These are phyloP conservation scores for Sebastes elongatus DNA, from an alignment of 2,797 vertebrate species.

Conservation along the genomic window DNA sequence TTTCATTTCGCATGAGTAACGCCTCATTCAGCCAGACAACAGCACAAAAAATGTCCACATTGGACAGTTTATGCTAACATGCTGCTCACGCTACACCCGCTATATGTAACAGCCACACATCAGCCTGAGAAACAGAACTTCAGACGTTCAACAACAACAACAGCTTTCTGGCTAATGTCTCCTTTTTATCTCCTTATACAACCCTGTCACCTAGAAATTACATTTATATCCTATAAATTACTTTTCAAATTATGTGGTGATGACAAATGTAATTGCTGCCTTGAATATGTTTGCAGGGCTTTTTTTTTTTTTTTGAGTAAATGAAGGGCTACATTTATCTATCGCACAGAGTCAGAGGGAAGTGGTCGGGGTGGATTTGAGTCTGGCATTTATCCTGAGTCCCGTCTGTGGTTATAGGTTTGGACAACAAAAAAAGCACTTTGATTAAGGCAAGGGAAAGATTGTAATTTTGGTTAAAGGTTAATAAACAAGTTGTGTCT, in stretches of 20 bases:
- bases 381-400: neutral
- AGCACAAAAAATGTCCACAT: neutral
- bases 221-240: neutral
- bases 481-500: neutral
- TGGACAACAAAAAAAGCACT: neutral
- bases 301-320: neutral
- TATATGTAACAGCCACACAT: neutral
- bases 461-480: neutral
- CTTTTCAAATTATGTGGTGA: neutral
- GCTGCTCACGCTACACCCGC: neutral
- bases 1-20: neutral
- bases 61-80: neutral
- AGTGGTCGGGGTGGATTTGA: neutral
- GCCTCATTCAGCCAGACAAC: neutral
- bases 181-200: neutral
- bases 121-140: neutral
- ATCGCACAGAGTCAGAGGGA: neutral
- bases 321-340: neutral
- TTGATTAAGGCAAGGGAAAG: neutral
- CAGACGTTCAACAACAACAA: neutral
- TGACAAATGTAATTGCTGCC: neutral
- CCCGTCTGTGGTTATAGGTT: neutral
- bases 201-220: neutral
- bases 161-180: neutral
- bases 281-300: neutral